Conservation (phyloP, 2,888 invertebrate species). For the Geophilus truncorum region DNA sequence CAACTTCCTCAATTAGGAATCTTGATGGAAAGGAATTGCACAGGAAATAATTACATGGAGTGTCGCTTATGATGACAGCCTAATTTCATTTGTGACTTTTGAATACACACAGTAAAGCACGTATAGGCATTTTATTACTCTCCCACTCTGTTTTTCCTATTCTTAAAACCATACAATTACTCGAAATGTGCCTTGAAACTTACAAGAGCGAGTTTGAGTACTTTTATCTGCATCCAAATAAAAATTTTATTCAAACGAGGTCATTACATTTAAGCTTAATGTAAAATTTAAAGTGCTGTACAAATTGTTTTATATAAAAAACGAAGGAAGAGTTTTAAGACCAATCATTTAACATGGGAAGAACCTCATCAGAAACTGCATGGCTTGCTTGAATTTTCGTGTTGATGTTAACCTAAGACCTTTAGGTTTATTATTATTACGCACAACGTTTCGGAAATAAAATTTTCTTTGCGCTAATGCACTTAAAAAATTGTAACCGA, state of each 20-base stretch:
- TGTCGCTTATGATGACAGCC: conserved; percentile 4
- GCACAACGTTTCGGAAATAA: neutral
- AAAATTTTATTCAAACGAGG: no score
- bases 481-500: no score
- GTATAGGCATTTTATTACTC: neutral
- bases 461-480: neutral
- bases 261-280: neutral
- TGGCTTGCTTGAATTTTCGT: no score
- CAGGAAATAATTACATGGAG: conserved; percentile 20
- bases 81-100: conserved; percentile 10
- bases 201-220: no score
- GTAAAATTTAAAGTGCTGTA: neutral
- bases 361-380: no score
- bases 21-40: conserved; percentile 20
- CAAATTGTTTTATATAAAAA: neutral
- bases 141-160: neutral
- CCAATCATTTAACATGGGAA: neutral
- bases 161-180: no score
- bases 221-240: no score
- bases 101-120: neutral
- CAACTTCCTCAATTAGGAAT: conserved; percentile 20
- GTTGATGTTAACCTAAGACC: neutral
- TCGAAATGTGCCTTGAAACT: no score
- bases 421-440: neutral
- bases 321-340: no score